Percentiles rank a stretch among this genome's conserved stretches.
Conservation (phyloP, 2,113 vertebrate species). For the Podocnemis expansa region DNA sequence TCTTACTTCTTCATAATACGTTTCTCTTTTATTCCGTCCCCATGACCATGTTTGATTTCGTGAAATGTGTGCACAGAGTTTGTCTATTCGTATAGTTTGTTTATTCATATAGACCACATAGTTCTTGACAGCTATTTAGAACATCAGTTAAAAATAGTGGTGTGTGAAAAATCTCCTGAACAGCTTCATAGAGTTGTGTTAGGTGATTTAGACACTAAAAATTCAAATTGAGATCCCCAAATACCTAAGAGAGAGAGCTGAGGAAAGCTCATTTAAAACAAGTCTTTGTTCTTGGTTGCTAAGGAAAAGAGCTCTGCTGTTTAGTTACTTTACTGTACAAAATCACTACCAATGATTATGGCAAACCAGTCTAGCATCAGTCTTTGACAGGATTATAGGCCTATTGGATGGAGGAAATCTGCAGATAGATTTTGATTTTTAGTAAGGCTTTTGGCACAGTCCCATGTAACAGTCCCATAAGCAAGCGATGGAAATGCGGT, state of each 20-base stretch:
- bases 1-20: not conserved
- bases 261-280: not conserved
- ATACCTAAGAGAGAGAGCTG: not conserved
- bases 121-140: not conserved
- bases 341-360: not conserved
- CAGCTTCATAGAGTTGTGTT: not conserved
- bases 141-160: not conserved
- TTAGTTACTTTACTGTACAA: not conserved
- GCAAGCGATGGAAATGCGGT: not conserved
- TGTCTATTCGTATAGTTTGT: not conserved
- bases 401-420: not conserved
- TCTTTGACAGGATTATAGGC: not conserved
- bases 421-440: not conserved
- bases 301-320: too few species aligned
- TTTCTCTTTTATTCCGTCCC: not conserved
- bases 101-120: not conserved
- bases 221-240: not conserved
- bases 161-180: not conserved
- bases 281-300: not conserved
- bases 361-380: not conserved
- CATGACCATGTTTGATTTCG: not conserved
- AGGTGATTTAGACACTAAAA: not conserved
- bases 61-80: not conserved
- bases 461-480: not conserved
- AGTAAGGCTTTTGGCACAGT: not conserved